Evolutionary conservation across 2,113 vertebrate species (phyloP).

Genomic region (Brienomyrus longianalis): DNA sequence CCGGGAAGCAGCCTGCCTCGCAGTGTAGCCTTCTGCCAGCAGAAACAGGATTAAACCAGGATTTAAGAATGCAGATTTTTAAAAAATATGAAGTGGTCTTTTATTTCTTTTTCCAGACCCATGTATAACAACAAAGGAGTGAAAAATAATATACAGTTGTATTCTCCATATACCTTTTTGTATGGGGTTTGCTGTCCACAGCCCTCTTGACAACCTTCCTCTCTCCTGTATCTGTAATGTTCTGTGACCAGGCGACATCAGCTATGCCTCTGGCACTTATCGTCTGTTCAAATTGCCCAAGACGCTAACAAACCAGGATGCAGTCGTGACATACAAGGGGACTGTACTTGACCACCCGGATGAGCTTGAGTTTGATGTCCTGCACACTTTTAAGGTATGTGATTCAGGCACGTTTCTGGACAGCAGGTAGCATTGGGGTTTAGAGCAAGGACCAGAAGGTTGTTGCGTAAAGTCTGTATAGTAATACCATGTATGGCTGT

Average conservation of each 20-base stretch:
- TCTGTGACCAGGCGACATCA: constrained; percentile 46
- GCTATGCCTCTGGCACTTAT: constrained; percentile 56
- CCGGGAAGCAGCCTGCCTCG: too few relatives aligned
- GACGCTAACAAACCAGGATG: constrained; percentile 13
- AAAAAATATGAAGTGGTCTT: too few relatives aligned
- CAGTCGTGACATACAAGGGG: constrained; percentile 53
- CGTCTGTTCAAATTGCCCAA: constrained; percentile 56
- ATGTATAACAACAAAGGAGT: neutral
- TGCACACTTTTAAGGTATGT: constrained; percentile 53
- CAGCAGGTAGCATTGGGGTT: neutral
- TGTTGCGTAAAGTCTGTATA: neutral
- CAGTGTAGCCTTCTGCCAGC: too few relatives aligned
- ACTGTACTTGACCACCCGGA: constrained; percentile 47
- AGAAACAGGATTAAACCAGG: too few relatives aligned
- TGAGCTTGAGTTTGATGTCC: constrained; percentile 52
- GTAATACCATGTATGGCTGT: neutral
- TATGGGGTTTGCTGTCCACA: neutral
- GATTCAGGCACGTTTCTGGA: neutral
- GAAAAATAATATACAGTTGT: neutral
- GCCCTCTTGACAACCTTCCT: neutral
- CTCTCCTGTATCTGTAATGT: neutral
- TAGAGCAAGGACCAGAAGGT: neutral
- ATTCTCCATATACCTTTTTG: neutral
- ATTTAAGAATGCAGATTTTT: too few relatives aligned
- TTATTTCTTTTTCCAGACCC: too few relatives aligned